Conservation (phyloP, 2,113 vertebrate genomes). For the Gymnogyps californianus region DNA sequence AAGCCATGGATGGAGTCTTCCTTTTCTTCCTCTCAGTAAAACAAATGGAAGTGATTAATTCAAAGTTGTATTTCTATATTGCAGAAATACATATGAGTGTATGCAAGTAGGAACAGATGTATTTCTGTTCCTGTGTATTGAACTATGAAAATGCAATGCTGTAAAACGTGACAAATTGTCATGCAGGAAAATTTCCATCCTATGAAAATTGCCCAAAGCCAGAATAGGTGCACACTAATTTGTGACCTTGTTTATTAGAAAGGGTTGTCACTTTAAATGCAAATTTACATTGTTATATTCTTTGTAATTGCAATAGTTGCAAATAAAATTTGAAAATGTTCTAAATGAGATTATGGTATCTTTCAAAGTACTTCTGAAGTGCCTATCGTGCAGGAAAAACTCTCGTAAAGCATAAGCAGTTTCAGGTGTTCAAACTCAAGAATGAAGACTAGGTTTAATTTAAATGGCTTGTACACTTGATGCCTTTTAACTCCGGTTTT, state of each 20-base stretch:
- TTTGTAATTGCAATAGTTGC: constrained; percentile 91
- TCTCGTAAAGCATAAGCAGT: background rate
- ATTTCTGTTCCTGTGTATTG: constrained; percentile 37
- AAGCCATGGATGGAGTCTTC: background rate
- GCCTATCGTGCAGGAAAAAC: background rate
- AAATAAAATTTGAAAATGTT: constrained; percentile 83
- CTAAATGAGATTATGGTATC: constrained; percentile 43
- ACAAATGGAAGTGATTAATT: background rate
- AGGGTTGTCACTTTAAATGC: constrained; percentile 87
- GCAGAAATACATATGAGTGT: background rate
- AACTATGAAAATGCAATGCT: background rate
- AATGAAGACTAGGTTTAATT: background rate
- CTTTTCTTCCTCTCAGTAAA: background rate
- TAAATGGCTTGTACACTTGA: background rate
- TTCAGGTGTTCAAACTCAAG: background rate
- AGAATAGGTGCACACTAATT: constrained; percentile 51
- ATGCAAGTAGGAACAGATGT: constrained; percentile 2
- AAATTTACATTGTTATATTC: constrained; percentile 80
- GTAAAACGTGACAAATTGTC: background rate
- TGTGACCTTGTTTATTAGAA: constrained; percentile 73
- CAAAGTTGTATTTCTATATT: background rate
- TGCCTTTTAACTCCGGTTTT: background rate
- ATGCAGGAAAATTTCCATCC: constrained; percentile 4
- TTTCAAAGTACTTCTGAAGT: constrained; percentile 41
- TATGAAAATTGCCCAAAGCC: constrained; percentile 25